phyloP scores from a whole-genome alignment of 1,140 invertebrate species.

The Diabrotica virgifera region DNA sequence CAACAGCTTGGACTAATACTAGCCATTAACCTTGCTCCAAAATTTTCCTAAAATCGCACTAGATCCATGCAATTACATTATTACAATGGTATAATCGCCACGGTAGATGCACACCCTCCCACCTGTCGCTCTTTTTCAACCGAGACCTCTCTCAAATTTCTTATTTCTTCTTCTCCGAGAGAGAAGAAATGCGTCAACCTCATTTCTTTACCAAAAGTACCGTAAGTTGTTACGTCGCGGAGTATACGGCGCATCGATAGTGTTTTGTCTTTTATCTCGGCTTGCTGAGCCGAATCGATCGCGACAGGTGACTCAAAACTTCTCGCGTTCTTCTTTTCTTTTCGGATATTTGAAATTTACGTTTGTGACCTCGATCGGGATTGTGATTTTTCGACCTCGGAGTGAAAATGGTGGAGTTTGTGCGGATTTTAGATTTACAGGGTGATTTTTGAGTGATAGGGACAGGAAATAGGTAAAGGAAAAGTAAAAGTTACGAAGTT shows the following conservation, averaged over 20 bases:
- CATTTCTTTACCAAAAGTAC: conserved; percentile 34
- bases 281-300: background rate
- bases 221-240: conserved; percentile 20
- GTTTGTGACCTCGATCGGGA: too few species aligned
- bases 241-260: conserved; percentile 16
- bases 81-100: conserved; percentile 21
- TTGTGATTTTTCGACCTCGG: too few species aligned
- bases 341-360: too few species aligned
- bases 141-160: conserved; percentile 28
- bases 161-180: conserved; percentile 13
- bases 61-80: conserved; percentile 14
- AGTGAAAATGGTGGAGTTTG: too few species aligned
- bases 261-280: conserved; percentile 12
- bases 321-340: background rate
- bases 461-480: too few species aligned
- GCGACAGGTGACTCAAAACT: background rate
- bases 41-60: conserved; percentile 6
- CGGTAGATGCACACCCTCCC: conserved; percentile 27
- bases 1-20: too few species aligned
- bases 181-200: conserved; percentile 26
- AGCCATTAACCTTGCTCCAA: conserved; percentile 25
- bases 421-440: too few species aligned
- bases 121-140: conserved; percentile 24
- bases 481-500: too few species aligned
- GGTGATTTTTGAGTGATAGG: too few species aligned